Percentiles rank a stretch among this genome's conserved stretches.
Evolutionary conservation across 1,140 invertebrate species (phyloP).

Genomic region (Micrasema longulum): DNA sequence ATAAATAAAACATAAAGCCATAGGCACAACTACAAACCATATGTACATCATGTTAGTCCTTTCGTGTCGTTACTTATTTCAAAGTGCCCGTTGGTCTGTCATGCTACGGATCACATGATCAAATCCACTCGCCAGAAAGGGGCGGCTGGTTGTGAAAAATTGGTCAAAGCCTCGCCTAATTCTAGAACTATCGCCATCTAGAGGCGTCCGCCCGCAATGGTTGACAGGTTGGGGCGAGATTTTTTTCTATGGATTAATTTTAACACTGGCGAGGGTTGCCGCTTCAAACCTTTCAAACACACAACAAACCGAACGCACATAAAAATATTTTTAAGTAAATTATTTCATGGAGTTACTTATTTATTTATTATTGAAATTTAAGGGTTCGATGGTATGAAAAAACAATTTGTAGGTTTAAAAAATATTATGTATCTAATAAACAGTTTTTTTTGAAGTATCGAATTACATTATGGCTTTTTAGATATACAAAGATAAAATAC

Average conservation of each 20-base stretch:
- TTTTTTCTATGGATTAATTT: background rate
- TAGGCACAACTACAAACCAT: background rate
- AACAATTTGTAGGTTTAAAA: no score
- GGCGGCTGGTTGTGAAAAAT: slow-evolving; percentile 49
- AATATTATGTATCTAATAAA: no score
- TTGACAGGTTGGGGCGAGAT: slow-evolving; percentile 9
- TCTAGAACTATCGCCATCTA: slow-evolving; percentile 33
- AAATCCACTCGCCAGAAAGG: slow-evolving; percentile 46
- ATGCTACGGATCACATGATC: slow-evolving; percentile 19
- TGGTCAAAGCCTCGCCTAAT: slow-evolving; percentile 48
- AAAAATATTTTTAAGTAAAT: no score
- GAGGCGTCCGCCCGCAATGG: slow-evolving; percentile 32
- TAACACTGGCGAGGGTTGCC: background rate
- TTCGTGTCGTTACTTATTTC: slow-evolving; percentile 16
- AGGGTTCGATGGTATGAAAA: no score
- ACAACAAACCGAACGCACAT: no score
- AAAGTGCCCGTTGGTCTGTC: slow-evolving; percentile 33
- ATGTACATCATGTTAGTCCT: background rate
- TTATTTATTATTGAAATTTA: no score
- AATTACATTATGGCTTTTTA: no score
- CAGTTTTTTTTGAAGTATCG: no score
- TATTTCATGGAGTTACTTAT: no score
- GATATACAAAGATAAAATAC: no score
- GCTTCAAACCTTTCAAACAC: no score
- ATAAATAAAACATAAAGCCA: background rate